These are phyloP conservation scores for Cynoglossus semilaevis DNA, from an alignment of 2,113 vertebrate genomes.

Conservation along the genomic window DNA sequence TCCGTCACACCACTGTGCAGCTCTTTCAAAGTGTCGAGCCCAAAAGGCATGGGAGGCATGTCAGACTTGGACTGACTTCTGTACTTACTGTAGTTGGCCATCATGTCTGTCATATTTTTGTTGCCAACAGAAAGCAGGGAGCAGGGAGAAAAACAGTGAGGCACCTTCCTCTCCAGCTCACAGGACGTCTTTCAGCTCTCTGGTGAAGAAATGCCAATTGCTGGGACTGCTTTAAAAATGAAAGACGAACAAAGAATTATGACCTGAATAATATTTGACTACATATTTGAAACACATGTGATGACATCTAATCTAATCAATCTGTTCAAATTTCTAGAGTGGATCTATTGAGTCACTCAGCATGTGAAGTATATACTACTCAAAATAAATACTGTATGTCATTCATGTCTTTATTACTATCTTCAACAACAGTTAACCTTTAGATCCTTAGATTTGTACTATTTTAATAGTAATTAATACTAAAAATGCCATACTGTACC, in stretches of 20 bases:
- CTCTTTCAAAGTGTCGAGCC: constrained; percentile 38
- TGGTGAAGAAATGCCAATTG: constrained; percentile 31
- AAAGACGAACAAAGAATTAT: constrained; percentile 19
- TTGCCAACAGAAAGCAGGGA: constrained; percentile 47
- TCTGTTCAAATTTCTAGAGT: too few relatives aligned
- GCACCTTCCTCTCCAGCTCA: constrained; percentile 52
- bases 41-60: constrained; percentile 35
- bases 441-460: too few relatives aligned
- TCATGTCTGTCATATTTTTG: constrained; percentile 44
- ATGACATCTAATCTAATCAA: too few relatives aligned
- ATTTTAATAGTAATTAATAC: too few relatives aligned
- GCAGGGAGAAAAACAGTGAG: constrained; percentile 34
- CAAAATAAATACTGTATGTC: too few relatives aligned
- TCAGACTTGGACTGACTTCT: constrained; percentile 52
- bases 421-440: too few relatives aligned
- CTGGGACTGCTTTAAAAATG: constrained; percentile 9
- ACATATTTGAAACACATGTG: too few relatives aligned
- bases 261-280: constrained; percentile 10
- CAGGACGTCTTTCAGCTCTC: constrained; percentile 42
- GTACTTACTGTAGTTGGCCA: constrained; percentile 53
- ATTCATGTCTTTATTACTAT: too few relatives aligned
- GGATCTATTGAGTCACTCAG: too few relatives aligned
- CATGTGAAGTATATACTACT: too few relatives aligned
- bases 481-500: too few relatives aligned
- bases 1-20: constrained; percentile 24